Evolutionary conservation across 2,797 vertebrate genomes (phyloP), one percentile per base, ranked within the genome.

Genomic region (Zalophus californianus): DNA sequence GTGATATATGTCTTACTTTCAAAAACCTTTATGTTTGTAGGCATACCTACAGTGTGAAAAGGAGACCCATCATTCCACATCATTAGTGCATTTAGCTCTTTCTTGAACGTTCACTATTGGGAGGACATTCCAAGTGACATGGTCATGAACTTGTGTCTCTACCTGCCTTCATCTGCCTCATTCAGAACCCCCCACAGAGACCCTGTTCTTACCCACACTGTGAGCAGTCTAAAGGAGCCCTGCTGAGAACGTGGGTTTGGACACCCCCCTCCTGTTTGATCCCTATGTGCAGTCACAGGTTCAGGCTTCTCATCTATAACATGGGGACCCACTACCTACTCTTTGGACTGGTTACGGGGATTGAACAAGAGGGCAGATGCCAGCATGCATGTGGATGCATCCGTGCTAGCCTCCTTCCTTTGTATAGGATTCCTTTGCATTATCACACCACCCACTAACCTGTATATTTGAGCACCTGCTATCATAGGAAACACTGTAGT

Each of bases 121-220:
- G 9, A 60, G n/a, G 25, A 41, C 21, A 35, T 10, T 66, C 10
- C 29, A 80, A 52, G 35, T 0, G 25, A 16, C 38, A 54, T 44
- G 21, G 16, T 62, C 32, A 60, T 21, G 70, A 64, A 25, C 41
- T 2, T 41, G 23, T 4, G 15, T n/a, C 32, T 41, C 35, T 32
- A 20, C 41, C 58, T 3, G 2, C 10, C 15, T 66, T 16, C 18
- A 48, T 83, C n/a, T 38, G 23, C 27, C 54, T 83, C 35, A 13
- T n/a, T 16, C n/a, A 32, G 14, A 64, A 83, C 18, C 7, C 56
- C 7, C 58, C 60, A 2, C 32, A 21, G 60, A 32, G 32, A 66
- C 4, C 8, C 25, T 3, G 5, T 13, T 29, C 41, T 62, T 64
- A 32, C 35, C 7, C 7, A 23, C 1, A 1, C 1, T 1, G 35